Evolutionary conservation across 2,888 invertebrate species (phyloP).

Genomic region (Drosophila fungiperda): DNA sequence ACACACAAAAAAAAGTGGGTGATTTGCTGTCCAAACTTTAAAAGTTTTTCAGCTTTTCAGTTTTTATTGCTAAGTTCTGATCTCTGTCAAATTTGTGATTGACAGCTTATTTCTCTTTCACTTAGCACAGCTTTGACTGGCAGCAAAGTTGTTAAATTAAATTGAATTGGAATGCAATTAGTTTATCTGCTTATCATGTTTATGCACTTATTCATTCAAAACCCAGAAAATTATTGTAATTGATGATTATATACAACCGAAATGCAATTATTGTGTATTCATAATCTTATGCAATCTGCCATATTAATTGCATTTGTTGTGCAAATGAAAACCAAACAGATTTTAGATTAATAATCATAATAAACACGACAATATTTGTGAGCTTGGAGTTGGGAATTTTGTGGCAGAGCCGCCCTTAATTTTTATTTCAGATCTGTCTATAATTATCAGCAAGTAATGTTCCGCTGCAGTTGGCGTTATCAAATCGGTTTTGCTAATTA

Average conservation of each 20-base stretch:
- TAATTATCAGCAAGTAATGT: neutral
- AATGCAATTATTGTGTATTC: neutral
- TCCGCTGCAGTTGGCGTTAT: slow-evolving; percentile 3
- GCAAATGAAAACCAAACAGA: neutral
- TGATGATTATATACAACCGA: neutral
- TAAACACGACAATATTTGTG: neutral
- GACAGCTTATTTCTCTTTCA: neutral
- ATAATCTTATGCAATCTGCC: neutral
- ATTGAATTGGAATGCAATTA: neutral
- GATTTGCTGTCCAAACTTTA: neutral
- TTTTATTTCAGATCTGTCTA: neutral
- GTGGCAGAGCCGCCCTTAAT: neutral
- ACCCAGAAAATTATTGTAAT: neutral
- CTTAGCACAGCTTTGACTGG: neutral
- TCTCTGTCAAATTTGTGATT: neutral
- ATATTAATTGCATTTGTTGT: slow-evolving; percentile 3
- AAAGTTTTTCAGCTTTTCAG: neutral
- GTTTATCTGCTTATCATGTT: neutral
- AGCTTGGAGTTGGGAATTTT: neutral
- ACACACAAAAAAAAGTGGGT: neutral
- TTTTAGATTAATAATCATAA: neutral
- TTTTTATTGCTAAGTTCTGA: slow-evolving; percentile 1
- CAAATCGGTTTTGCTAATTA: slow-evolving; percentile 23
- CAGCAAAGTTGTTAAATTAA: neutral
- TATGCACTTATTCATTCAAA: neutral